Conservation (phyloP, 1,140 invertebrate genomes). For the Cephus cinctus region DNA sequence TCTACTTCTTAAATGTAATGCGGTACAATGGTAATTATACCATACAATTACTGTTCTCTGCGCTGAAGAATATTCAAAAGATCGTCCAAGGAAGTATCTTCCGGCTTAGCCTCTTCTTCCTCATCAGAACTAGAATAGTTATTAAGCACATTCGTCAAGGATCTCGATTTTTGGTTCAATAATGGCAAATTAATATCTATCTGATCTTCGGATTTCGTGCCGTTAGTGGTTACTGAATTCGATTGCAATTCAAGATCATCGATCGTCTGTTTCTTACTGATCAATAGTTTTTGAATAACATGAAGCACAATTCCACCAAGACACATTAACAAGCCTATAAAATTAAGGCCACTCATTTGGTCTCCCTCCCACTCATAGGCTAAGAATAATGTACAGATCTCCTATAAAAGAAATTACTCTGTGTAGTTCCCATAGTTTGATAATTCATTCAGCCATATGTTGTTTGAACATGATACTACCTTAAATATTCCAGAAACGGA, state of each 20-base stretch:
- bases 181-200: slow-evolving; percentile 44
- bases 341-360: slow-evolving; percentile 78
- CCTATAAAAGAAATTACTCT: slow-evolving; percentile 63
- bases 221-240: slow-evolving; percentile 35
- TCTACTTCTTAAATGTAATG: too few relatives aligned
- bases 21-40: neutral
- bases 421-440: slow-evolving; percentile 1
- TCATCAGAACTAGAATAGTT: slow-evolving; percentile 50
- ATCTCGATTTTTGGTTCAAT: slow-evolving; percentile 45
- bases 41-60: slow-evolving; percentile 37
- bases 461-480: slow-evolving; percentile 56
- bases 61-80: slow-evolving; percentile 52
- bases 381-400: slow-evolving; percentile 84
- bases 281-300: slow-evolving; percentile 72
- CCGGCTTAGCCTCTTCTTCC: slow-evolving; percentile 37
- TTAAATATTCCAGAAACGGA: slow-evolving; percentile 96
- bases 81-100: slow-evolving; percentile 47
- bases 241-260: slow-evolving; percentile 45
- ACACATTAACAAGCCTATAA: slow-evolving; percentile 83
- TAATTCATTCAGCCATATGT: slow-evolving; percentile 3
- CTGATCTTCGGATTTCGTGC: slow-evolving; percentile 35
- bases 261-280: slow-evolving; percentile 31
- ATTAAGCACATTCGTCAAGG: slow-evolving; percentile 49
- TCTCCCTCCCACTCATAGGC: slow-evolving; percentile 87
- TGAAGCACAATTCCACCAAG: slow-evolving; percentile 87